These are phyloP conservation scores for Leptarthrus brevirostris DNA, from an alignment of 2,888 invertebrate species.

Conservation along the genomic window DNA sequence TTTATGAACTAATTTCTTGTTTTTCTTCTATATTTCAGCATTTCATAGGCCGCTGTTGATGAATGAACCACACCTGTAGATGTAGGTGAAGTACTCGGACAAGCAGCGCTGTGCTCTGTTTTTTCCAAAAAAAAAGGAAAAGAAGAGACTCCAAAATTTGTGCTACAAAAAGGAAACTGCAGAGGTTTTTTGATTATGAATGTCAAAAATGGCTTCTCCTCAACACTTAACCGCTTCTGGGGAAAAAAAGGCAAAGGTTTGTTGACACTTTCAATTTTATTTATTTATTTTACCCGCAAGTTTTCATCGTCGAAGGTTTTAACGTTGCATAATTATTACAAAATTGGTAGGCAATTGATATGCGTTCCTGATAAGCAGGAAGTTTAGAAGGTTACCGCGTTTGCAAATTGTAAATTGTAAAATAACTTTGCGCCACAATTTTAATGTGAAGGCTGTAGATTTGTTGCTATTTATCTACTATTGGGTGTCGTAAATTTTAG, in stretches of 20 bases:
- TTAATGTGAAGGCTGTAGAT: slow-evolving; percentile 22
- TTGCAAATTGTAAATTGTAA: background rate
- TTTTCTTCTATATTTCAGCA: slow-evolving; percentile 21
- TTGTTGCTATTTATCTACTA: background rate
- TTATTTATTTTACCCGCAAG: slow-evolving; percentile 2
- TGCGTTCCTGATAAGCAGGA: slow-evolving; percentile 29
- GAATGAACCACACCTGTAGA: background rate
- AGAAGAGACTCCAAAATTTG: too few relatives aligned
- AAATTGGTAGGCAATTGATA: background rate
- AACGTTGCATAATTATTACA: background rate
- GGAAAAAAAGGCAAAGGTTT: slow-evolving; percentile 67
- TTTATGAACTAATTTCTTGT: background rate
- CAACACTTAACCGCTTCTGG: slow-evolving; percentile 67
- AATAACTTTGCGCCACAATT: slow-evolving; percentile 2
- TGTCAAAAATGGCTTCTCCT: slow-evolving; percentile 66
- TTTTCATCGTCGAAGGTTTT: background rate
- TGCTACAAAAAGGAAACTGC: background rate
- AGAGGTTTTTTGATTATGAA: slow-evolving; percentile 55
- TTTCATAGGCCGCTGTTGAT: slow-evolving; percentile 13
- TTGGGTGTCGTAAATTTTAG: slow-evolving; percentile 24
- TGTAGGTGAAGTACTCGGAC: background rate
- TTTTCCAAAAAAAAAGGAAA: background rate
- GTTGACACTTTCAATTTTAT: slow-evolving; percentile 51
- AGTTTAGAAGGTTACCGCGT: slow-evolving; percentile 7
- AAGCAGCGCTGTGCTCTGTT: slow-evolving; percentile 13